Evolutionary conservation across 30 jellyfish, hydroid and myxozoan species (phyloP).

Genomic region (Pseudorhiza aurosa): DNA sequence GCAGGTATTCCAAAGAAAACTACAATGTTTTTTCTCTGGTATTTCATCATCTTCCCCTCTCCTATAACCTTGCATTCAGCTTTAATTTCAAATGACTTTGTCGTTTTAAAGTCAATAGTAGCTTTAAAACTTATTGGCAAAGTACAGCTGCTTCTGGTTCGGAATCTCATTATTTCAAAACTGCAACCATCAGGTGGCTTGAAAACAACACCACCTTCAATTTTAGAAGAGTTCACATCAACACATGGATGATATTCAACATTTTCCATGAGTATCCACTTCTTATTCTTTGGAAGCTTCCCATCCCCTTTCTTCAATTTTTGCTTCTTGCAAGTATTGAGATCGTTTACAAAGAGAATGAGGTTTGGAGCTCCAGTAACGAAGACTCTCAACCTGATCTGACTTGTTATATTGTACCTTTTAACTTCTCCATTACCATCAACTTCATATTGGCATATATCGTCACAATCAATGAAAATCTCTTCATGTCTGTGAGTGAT

Average conservation of each 20-base stretch:
- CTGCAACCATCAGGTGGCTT: conserved; percentile 97
- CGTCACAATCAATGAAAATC: conserved; percentile 87
- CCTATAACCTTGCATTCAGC: conserved; percentile 75
- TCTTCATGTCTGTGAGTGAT: conserved; percentile 84
- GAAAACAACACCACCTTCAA: conserved; percentile 81
- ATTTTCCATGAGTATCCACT: conserved; percentile 63
- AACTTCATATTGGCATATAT: conserved; percentile 75
- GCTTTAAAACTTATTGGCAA: conserved; percentile 71
- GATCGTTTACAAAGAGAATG: conserved; percentile 65
- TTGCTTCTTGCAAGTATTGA: conserved; percentile 38
- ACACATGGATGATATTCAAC: conserved; percentile 90
- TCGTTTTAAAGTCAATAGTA: conserved; percentile 60
- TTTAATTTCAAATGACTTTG: conserved; percentile 69
- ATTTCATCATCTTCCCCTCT: conserved; percentile 58
- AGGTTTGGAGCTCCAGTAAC: conserved; percentile 77
- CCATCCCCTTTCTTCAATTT: conserved; percentile 36
- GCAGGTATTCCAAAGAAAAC: conserved; percentile 77
- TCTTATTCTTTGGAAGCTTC: conserved; percentile 29
- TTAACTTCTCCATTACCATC: conserved; percentile 86
- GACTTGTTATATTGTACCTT: conserved; percentile 76
- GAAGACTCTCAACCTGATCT: conserved; percentile 71
- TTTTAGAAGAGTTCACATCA: conserved; percentile 20
- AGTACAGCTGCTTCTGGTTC: conserved; percentile 26
- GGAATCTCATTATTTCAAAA: conserved; percentile 84
- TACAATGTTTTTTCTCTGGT: conserved; percentile 60